Conservation (phyloP, 2,888 invertebrate genomes). For the Diarsia mendica region DNA sequence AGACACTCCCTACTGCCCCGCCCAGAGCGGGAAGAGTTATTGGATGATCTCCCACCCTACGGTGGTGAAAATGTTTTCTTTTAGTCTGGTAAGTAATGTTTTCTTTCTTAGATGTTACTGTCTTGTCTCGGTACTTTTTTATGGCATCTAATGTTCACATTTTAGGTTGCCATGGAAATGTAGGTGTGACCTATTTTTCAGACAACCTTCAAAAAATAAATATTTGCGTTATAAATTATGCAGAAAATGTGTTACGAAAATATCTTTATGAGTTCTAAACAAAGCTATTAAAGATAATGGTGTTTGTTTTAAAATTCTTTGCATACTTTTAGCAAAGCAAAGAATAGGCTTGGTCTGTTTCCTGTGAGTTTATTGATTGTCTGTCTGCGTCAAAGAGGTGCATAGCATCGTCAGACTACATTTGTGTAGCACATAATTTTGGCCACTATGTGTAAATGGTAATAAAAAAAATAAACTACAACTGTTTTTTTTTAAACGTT, state of each 20-base stretch:
- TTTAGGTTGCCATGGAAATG: neutral
- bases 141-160: neutral
- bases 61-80: neutral
- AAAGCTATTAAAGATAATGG: conserved; percentile 51
- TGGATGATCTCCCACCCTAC: too few species aligned
- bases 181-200: neutral
- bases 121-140: too few species aligned
- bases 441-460: too few species aligned
- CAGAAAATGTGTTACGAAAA: conserved; percentile 29
- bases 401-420: neutral
- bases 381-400: neutral
- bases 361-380: conserved; percentile 17
- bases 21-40: too few species aligned
- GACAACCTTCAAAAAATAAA: conserved; percentile 4
- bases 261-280: conserved; percentile 54
- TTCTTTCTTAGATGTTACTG: neutral
- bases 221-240: conserved; percentile 1
- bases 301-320: conserved; percentile 53
- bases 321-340: conserved; percentile 36
- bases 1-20: too few species aligned
- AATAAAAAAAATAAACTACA: too few species aligned
- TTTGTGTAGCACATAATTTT: neutral
- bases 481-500: too few species aligned
- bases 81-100: too few species aligned
- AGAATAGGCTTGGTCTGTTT: conserved; percentile 46